Percentiles rank a stretch among this genome's conserved stretches.
These are phyloP conservation scores for Mus musculus DNA, from an alignment of 2,113 vertebrate species.

Conservation along the genomic window GRCm39 chr10:116022001-116022500, in stretches of 20 bases:
- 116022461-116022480: neutral
- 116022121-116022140: neutral
- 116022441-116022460: neutral
- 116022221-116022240: neutral
- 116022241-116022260: neutral
- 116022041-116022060: neutral
- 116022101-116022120: neutral
- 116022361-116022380: neutral
- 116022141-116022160: neutral
- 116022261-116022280: neutral
- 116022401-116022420: slow-evolving; percentile 22
- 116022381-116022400: neutral
- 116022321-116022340: neutral
- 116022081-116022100: neutral
- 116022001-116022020: neutral
- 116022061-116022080: too few species aligned
- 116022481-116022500: neutral
- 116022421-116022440: neutral
- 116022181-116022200: neutral
- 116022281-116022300: neutral
- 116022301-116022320: neutral
- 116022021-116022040: neutral
- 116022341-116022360: neutral
- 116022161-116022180: neutral
- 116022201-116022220: neutral